phyloP scores from a whole-genome alignment of 2,797 vertebrate genomes.

The Simalia tracyae region DNA sequence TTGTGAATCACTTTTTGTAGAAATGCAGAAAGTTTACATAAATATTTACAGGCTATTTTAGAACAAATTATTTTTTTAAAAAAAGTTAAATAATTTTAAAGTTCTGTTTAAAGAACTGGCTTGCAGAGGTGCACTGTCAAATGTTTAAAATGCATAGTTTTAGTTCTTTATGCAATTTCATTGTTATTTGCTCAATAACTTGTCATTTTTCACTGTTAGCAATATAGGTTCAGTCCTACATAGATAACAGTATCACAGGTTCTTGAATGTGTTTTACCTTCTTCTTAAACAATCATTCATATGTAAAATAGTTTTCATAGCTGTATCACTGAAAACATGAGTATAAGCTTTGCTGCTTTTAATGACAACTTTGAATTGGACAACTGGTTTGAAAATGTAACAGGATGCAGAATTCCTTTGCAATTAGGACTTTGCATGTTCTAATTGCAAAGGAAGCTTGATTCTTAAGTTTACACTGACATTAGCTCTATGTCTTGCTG shows the following conservation, averaged over 20 bases:
- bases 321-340: slow-evolving; percentile 40
- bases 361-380: slow-evolving; percentile 46
- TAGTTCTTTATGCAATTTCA: slow-evolving; percentile 61
- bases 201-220: slow-evolving; percentile 52
- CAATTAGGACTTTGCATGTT: neutral
- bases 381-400: slow-evolving; percentile 37
- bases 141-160: slow-evolving; percentile 74
- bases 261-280: slow-evolving; percentile 58
- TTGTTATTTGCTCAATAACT: slow-evolving; percentile 74
- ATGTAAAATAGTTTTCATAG: slow-evolving; percentile 49
- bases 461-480: neutral
- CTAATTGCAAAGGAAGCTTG: neutral
- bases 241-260: slow-evolving; percentile 53
- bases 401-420: slow-evolving; percentile 9
- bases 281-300: slow-evolving; percentile 53
- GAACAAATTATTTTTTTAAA: slow-evolving; percentile 77
- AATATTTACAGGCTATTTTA: slow-evolving; percentile 76
- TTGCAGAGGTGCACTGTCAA: slow-evolving; percentile 82
- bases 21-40: slow-evolving; percentile 76
- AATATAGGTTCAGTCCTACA: slow-evolving; percentile 20
- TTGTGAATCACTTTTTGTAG: slow-evolving; percentile 80
- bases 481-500: neutral
- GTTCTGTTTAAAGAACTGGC: slow-evolving; percentile 98
- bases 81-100: slow-evolving; percentile 75
- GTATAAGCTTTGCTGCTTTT: slow-evolving; percentile 51